These are phyloP conservation scores for Papilio dardanus DNA, from an alignment of 1,140 invertebrate genomes.

Conservation along the genomic window DNA sequence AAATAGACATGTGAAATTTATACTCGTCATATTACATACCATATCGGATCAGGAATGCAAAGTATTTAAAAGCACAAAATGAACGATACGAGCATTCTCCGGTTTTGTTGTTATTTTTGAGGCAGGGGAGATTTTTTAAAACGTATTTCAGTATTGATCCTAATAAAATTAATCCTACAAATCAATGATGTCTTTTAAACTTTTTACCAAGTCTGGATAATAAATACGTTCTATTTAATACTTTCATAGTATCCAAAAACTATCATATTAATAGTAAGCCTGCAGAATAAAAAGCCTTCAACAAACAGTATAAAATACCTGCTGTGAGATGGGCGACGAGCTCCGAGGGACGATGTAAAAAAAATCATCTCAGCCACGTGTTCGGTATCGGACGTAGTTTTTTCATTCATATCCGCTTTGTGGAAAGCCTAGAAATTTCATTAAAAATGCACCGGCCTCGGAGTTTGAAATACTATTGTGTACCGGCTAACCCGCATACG, in stretches of 20 bases:
- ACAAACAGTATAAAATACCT: background rate
- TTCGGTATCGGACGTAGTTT: constrained; percentile 47
- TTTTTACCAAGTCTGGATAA: background rate
- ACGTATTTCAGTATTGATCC: constrained; percentile 34
- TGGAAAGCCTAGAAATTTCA: constrained; percentile 72
- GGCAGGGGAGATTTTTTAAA: constrained; percentile 47
- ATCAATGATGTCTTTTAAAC: background rate
- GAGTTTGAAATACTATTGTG: constrained; percentile 51
- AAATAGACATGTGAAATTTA: constrained; percentile 63
- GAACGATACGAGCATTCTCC: constrained; percentile 53
- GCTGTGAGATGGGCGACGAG: constrained; percentile 13
- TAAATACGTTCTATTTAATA: background rate
- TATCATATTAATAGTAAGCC: background rate
- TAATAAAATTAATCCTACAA: background rate
- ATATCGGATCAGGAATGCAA: constrained; percentile 64
- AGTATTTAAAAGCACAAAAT: constrained; percentile 68
- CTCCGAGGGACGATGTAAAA: constrained; percentile 42
- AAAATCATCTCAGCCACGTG: constrained; percentile 48
- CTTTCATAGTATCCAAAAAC: background rate
- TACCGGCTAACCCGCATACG: constrained; percentile 42
- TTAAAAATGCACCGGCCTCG: constrained; percentile 65
- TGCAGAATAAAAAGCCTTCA: background rate
- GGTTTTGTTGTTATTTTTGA: constrained; percentile 54
- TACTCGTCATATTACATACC: constrained; percentile 74
- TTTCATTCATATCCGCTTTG: constrained; percentile 66